These are phyloP conservation scores for Threskiornis aethiopicus DNA, from an alignment of 2,797 vertebrate genomes.

Conservation along the genomic window DNA sequence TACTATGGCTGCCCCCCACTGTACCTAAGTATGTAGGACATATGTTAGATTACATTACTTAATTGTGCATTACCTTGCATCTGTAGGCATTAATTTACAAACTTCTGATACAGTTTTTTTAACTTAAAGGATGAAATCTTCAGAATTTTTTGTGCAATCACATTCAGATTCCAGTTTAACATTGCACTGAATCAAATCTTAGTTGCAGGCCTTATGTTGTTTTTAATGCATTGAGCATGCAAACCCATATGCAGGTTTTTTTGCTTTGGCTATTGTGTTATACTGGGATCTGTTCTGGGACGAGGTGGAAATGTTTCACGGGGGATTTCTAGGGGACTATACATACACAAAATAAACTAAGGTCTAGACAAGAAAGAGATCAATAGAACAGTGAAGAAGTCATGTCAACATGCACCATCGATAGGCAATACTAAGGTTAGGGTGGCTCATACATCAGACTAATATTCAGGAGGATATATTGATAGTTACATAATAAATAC, in stretches of 20 bases:
- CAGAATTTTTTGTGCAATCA: not conserved
- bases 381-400: not conserved
- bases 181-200: not conserved
- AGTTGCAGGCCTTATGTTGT: not conserved
- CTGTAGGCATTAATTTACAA: not conserved
- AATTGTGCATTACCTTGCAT: slow-evolving; percentile 15
- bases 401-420: not conserved
- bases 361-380: not conserved
- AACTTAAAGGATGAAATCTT: not conserved
- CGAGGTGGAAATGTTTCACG: not conserved
- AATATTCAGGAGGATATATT: not conserved
- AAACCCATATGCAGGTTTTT: not conserved
- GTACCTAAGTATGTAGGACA: slow-evolving; percentile 21
- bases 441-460: not conserved
- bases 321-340: not conserved
- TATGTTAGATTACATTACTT: slow-evolving; percentile 33
- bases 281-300: not conserved
- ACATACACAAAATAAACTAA: not conserved
- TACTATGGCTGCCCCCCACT: slow-evolving; percentile 27
- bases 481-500: not conserved
- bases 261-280: not conserved
- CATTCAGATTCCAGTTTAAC: not conserved
- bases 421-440: not conserved
- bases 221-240: not conserved
- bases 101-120: not conserved